phyloP scores from a whole-genome alignment of 2,797 vertebrate genomes.

The Diceros bicornis region DNA sequence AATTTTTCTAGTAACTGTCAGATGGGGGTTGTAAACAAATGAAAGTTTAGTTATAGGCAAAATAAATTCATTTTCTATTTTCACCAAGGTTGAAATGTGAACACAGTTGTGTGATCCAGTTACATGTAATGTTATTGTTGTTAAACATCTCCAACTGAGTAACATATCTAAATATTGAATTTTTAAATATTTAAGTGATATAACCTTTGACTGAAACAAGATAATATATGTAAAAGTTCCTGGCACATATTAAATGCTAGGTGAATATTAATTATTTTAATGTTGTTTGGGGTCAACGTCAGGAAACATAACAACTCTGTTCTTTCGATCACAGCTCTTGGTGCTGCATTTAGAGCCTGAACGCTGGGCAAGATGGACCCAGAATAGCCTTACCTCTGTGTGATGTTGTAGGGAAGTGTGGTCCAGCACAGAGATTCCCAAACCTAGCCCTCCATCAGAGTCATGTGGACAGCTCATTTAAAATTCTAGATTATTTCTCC shows the following conservation, averaged over 20 bases:
- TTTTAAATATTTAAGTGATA: constrained; percentile 59
- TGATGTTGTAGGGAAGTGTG: neutral
- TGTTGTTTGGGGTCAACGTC: constrained; percentile 52
- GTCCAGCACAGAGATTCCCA: neutral
- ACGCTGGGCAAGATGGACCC: neutral
- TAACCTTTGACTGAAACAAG: constrained; percentile 68
- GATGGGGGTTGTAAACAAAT: neutral
- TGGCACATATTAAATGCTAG: constrained; percentile 29
- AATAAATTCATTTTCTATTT: constrained; percentile 33
- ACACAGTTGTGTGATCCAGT: constrained; percentile 19
- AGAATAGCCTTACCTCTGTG: neutral
- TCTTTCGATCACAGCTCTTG: neutral
- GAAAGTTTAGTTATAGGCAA: neutral
- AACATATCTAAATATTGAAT: constrained; percentile 22
- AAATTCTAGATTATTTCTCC: constrained; percentile 56
- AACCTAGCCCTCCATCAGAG: neutral
- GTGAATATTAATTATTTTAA: constrained; percentile 65
- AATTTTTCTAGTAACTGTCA: constrained; percentile 28
- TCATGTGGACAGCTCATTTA: constrained; percentile 10
- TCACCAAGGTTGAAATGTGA: constrained; percentile 34
- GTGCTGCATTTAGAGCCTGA: neutral
- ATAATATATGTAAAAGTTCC: constrained; percentile 57
- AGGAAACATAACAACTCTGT: neutral
- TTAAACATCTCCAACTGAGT: constrained; percentile 51
- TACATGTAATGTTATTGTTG: neutral